Base-by-base conservation (phyloP, 2,113 vertebrate genomes). In the Varanus komodoensis region DNA sequence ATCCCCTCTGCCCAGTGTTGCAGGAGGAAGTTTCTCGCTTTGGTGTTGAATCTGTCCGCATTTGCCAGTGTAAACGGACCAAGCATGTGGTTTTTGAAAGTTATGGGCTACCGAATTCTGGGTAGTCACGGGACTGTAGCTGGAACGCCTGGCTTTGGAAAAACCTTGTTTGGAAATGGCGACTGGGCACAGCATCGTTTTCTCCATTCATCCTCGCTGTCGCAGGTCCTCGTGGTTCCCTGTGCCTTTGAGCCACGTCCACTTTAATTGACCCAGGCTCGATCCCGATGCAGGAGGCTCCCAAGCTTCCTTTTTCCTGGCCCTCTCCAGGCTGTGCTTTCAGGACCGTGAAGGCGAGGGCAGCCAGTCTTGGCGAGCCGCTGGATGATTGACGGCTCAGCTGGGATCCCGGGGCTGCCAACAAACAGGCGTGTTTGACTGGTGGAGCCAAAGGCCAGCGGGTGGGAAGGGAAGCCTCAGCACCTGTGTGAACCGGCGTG, bases 331-430 rank as follows among this genome's bases (percentile, higher is more conserved):
- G 67, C 91, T 90, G 88, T 52, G 0, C 17, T 86, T 90, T 94
- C 89, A 92, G 83, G 92, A 84, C 84, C 92, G 69, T 90, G 89
- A 91, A 92, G 3, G 0, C 82, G 91, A 92, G 89, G 92, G 94
- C 95, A 54, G 1, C 83, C 78, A 67, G 73, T 84, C 87, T 87
- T 57, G 91, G 89, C 2, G 25, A 87, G 92, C 89, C 92, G 87
- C 84, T 94, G 91, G 94, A 89, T 93, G 90, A 93, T 94, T 94
- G 91, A 93, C 93, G 90, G 88, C 83, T 89, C 94, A 94, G 86
- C 50, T 73, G 92, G 96, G 95, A 94, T 90, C 84, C 77, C 3
- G 2, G 50, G 87, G 87, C 92, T 93, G 93, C 91, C 88, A 94
- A 89, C 87, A 81, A 90, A 54, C 87, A 32, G 95, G 96, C 92